Conservation (phyloP, 2,888 invertebrate species). For the Nemurella pictetii region DNA sequence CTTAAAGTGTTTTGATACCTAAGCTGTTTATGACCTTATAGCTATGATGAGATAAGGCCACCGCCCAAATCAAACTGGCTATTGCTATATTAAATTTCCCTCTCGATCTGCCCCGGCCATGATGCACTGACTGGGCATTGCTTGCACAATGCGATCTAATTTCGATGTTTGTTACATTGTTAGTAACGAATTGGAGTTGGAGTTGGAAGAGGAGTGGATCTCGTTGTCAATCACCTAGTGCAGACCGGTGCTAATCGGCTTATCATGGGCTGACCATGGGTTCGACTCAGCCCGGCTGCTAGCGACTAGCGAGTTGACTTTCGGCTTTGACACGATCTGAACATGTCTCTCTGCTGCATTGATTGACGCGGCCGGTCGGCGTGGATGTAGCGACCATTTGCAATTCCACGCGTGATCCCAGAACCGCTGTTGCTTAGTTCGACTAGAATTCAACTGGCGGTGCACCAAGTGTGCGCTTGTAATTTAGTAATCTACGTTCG, state of each 20-base stretch:
- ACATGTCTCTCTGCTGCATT: neutral
- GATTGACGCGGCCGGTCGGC: neutral
- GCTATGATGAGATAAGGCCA: neutral
- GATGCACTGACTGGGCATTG: neutral
- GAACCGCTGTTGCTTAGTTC: neutral
- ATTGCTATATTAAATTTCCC: neutral
- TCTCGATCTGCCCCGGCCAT: neutral
- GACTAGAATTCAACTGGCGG: neutral
- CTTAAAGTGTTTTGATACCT: constrained; percentile 1
- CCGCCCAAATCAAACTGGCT: constrained; percentile 11
- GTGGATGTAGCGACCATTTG: neutral
- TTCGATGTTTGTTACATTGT: constrained; percentile 1
- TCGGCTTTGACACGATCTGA: neutral
- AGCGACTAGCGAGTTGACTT: neutral
- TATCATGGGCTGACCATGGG: neutral
- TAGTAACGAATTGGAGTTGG: neutral
- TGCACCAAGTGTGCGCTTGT: neutral
- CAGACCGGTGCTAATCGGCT: constrained; percentile 8
- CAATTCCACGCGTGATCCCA: neutral
- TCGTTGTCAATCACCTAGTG: neutral
- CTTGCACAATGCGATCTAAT: neutral
- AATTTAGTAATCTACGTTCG: neutral
- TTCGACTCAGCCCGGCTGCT: neutral
- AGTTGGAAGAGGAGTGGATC: no score
- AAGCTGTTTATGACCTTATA: constrained; percentile 6